These are phyloP conservation scores for Alectoris magna DNA, from an alignment of 2,797 vertebrate species.

Conservation along the genomic window DNA sequence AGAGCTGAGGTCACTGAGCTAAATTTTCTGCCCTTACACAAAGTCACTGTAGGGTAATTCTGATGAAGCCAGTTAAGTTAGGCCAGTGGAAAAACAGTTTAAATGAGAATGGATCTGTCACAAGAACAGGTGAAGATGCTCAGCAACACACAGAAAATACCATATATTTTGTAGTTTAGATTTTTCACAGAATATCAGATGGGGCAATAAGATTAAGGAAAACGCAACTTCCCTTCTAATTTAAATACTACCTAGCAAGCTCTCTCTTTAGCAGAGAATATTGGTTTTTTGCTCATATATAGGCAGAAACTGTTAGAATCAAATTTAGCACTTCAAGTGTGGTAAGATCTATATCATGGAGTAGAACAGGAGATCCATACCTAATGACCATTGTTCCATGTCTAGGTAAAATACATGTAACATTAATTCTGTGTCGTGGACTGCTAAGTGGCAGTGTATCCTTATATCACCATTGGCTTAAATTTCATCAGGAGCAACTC, in stretches of 20 bases:
- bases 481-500: neutral
- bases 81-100: neutral
- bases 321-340: neutral
- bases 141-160: neutral
- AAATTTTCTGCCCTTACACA: neutral
- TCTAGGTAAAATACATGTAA: neutral
- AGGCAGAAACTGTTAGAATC: neutral
- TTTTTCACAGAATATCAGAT: neutral
- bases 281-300: neutral
- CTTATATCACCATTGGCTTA: neutral
- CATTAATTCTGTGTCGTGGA: neutral
- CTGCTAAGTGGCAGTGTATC: neutral
- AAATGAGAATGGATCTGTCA: neutral
- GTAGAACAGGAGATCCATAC: neutral
- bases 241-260: neutral
- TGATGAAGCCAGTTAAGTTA: neutral
- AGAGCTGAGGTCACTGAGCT: neutral
- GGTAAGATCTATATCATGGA: neutral
- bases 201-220: neutral
- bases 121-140: neutral
- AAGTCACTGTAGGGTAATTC: neutral
- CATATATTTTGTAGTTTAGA: rapidly evolving
- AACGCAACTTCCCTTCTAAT: neutral
- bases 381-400: neutral
- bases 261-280: neutral